A percentile compares a stretch with the other conserved stretches of the same genome.
Conservation (phyloP, 2,888 invertebrate species). For the Dasysyrphus tricinctus region DNA sequence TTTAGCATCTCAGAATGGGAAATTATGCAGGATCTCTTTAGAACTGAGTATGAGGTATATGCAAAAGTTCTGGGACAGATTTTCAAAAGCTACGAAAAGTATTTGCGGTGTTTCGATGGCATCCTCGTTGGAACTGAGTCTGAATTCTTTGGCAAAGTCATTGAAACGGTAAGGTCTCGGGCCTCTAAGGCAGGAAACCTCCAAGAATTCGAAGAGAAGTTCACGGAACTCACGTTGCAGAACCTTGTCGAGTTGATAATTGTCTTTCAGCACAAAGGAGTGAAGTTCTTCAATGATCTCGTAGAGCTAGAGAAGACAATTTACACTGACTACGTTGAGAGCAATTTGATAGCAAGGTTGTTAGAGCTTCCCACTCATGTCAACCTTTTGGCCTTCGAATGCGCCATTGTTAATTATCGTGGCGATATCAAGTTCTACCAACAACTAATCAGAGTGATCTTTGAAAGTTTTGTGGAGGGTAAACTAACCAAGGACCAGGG, state of each 20-base stretch:
- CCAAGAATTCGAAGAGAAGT: slow-evolving; percentile 71
- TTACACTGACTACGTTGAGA: slow-evolving; percentile 58
- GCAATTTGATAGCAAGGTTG: slow-evolving; percentile 59
- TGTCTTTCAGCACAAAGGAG: slow-evolving; percentile 75
- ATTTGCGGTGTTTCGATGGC: slow-evolving; percentile 62
- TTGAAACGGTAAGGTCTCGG: slow-evolving; percentile 77
- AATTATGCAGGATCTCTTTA: slow-evolving; percentile 79
- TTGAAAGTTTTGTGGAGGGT: slow-evolving; percentile 40
- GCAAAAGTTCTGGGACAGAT: slow-evolving; percentile 77
- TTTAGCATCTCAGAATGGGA: slow-evolving; percentile 77
- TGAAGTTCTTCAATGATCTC: slow-evolving; percentile 79
- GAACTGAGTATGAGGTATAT: slow-evolving; percentile 77
- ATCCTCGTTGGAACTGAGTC: slow-evolving; percentile 75
- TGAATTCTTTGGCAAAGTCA: slow-evolving; percentile 77
- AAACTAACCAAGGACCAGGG: slow-evolving; percentile 49
- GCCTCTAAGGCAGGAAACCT: slow-evolving; percentile 77
- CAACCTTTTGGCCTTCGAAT: slow-evolving; percentile 78
- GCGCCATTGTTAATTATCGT: slow-evolving; percentile 78
- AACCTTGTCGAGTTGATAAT: slow-evolving; percentile 78
- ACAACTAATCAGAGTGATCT: slow-evolving; percentile 57
- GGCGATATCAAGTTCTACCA: slow-evolving; percentile 53
- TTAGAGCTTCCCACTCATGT: slow-evolving; percentile 77
- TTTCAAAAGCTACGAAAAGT: slow-evolving; percentile 78
- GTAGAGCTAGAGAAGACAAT: slow-evolving; percentile 78
- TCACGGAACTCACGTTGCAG: slow-evolving; percentile 72